phyloP scores from a whole-genome alignment of 1,140 invertebrate species.

The Trinorchestia longiramus region DNA sequence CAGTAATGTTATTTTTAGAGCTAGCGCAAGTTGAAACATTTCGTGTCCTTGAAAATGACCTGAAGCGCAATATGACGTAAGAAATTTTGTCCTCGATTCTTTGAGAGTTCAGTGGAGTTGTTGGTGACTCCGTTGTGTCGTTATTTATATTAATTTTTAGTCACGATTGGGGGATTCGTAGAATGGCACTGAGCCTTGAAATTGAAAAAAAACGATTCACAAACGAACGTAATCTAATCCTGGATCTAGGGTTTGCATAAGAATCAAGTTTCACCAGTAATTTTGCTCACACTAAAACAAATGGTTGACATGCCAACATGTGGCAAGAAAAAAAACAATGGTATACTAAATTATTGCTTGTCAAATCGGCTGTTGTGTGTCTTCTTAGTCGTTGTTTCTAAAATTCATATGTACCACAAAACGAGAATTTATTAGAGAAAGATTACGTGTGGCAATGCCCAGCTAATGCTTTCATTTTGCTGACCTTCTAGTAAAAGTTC shows the following conservation, averaged over 20 bases:
- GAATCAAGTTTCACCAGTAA: background rate
- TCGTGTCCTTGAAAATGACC: background rate
- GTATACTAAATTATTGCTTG: background rate
- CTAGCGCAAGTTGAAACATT: background rate
- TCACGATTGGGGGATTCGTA: background rate
- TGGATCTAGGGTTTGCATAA: background rate
- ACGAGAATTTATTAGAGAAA: background rate
- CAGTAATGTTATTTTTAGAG: background rate
- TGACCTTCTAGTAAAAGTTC: background rate
- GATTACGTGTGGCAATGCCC: background rate
- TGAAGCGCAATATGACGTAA: background rate
- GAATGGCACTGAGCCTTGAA: background rate
- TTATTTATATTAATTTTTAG: background rate
- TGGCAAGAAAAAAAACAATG: background rate
- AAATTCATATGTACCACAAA: background rate
- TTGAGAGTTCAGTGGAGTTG: too few relatives aligned
- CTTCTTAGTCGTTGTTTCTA: background rate
- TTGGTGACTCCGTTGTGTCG: background rate
- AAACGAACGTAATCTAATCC: background rate
- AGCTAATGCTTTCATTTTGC: background rate
- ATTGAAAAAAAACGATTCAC: background rate
- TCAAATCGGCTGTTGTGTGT: too few relatives aligned
- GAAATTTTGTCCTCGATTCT: background rate
- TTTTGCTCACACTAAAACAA: background rate
- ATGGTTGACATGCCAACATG: background rate